Evolutionary conservation across 2,113 vertebrate species (phyloP).

Genomic region (Pycnonotus jocosus): DNA sequence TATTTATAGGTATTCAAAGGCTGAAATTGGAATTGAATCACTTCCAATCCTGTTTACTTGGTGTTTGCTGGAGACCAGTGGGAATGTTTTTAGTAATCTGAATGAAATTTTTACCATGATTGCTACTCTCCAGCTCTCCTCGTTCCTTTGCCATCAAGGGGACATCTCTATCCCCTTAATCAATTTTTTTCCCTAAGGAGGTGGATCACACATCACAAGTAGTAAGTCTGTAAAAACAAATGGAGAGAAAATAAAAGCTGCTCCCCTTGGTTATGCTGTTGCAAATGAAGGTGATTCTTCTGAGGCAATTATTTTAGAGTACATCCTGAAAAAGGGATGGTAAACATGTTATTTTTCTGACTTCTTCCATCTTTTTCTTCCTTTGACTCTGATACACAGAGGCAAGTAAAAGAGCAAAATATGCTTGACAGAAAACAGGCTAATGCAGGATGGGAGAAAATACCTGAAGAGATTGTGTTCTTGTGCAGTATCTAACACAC

Average conservation of each 20-base stretch:
- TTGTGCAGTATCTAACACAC: neutral
- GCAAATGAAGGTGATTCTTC: neutral
- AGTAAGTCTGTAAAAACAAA: neutral
- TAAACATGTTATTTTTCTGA: neutral
- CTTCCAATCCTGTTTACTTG: neutral
- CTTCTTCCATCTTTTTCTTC: neutral
- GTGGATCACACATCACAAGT: neutral
- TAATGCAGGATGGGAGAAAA: neutral
- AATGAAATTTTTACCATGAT: neutral
- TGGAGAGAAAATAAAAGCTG: neutral
- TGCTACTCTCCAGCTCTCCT: neutral
- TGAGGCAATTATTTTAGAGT: neutral
- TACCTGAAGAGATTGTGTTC: neutral
- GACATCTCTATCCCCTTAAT: neutral
- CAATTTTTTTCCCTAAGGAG: neutral
- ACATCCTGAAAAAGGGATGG: neutral
- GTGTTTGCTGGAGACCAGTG: neutral
- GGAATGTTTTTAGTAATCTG: neutral
- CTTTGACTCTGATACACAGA: neutral
- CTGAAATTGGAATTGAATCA: neutral
- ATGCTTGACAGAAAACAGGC: neutral
- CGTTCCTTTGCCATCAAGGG: neutral
- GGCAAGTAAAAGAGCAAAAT: neutral
- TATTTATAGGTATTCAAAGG: neutral
- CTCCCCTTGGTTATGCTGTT: neutral